phyloP scores from a whole-genome alignment of 2,888 invertebrate species.

The Euproctis similis region DNA sequence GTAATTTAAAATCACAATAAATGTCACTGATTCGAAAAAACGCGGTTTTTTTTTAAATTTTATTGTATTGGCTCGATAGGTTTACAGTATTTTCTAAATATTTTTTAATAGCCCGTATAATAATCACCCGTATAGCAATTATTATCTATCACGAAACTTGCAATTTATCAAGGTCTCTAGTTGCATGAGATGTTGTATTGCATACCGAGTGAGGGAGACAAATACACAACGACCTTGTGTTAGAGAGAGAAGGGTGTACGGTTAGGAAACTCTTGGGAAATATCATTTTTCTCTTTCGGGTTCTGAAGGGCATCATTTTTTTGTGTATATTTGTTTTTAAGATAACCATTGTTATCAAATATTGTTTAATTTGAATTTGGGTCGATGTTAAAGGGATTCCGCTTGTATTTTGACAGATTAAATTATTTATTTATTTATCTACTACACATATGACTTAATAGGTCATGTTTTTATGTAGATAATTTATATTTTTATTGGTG shows the following conservation, averaged over 20 bases:
- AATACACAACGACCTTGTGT: constrained; percentile 53
- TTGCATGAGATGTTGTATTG: constrained; percentile 72
- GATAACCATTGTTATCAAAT: constrained; percentile 30
- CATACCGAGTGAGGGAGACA: constrained; percentile 64
- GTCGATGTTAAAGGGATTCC: constrained; percentile 47
- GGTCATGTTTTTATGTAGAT: constrained; percentile 19
- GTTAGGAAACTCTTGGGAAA: constrained; percentile 74
- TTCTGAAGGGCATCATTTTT: constrained; percentile 69
- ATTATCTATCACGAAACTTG: constrained; percentile 74
- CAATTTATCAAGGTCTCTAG: constrained; percentile 70
- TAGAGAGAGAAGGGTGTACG: constrained; percentile 49
- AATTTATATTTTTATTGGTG: not conserved
- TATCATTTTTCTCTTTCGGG: constrained; percentile 69
- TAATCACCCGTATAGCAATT: constrained; percentile 68
- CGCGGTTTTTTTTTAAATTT: too few species aligned
- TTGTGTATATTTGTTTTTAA: constrained; percentile 53
- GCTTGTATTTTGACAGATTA: constrained; percentile 11
- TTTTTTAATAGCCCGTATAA: constrained; percentile 49
- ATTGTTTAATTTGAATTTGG: constrained; percentile 45
- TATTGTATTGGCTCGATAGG: too few species aligned
- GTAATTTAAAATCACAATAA: not conserved
- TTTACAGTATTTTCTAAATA: constrained; percentile 9
- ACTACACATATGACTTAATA: constrained; percentile 16
- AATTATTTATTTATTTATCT: constrained; percentile 17
- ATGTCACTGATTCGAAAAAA: constrained; percentile 7